phyloP scores from a whole-genome alignment of 2,113 vertebrate species.

The Peromyscus maniculatus region DNA sequence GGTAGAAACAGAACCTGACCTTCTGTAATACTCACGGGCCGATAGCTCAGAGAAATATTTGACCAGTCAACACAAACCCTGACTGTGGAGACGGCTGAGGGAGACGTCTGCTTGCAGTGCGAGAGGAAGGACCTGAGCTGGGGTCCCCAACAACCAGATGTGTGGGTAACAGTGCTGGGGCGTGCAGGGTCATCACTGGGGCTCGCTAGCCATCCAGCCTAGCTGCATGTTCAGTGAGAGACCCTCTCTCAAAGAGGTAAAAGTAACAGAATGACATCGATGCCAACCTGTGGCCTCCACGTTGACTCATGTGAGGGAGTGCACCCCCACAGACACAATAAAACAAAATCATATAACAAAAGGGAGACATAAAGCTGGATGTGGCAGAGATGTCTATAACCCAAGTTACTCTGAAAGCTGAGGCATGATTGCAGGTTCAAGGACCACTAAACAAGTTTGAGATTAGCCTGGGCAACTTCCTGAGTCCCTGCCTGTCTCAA shows the following conservation, averaged over 20 bases:
- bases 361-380: neutral
- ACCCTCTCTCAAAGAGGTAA: neutral
- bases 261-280: neutral
- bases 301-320: too few relatives aligned
- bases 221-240: neutral
- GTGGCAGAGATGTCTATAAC: neutral
- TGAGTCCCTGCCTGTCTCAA: neutral
- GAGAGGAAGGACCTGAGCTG: neutral
- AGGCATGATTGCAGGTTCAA: neutral
- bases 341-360: neutral
- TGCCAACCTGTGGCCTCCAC: neutral
- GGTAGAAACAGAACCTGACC: neutral
- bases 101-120: neutral
- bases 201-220: too few relatives aligned
- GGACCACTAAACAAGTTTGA: neutral
- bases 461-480: neutral
- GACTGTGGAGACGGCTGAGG: neutral
- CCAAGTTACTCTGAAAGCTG: neutral
- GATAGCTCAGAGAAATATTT: neutral
- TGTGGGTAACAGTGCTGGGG: too few relatives aligned
- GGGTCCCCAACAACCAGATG: neutral
- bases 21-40: constrained; percentile 20
- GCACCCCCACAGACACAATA: neutral
- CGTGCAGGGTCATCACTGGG: neutral
- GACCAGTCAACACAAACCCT: neutral